These are phyloP conservation scores for Tuberolachnus salignus DNA, from an alignment of 2,888 invertebrate genomes.

Conservation along the genomic window DNA sequence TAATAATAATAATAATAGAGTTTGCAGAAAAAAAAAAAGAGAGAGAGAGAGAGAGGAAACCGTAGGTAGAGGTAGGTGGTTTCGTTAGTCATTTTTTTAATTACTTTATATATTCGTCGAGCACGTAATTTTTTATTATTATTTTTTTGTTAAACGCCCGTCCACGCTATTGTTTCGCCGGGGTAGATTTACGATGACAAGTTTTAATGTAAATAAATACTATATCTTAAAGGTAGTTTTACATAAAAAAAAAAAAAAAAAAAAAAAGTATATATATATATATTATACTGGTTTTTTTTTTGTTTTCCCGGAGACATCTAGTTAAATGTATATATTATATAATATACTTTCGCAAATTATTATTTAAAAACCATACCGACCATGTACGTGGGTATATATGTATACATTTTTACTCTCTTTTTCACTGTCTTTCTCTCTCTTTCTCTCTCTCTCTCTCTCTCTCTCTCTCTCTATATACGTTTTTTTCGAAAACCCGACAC, in stretches of 20 bases:
- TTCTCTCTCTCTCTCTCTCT: too few relatives aligned
- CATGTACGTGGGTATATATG: not conserved
- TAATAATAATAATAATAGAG: too few relatives aligned
- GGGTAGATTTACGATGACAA: constrained; percentile 33
- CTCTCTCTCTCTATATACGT: too few relatives aligned
- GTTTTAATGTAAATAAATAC: constrained; percentile 37
- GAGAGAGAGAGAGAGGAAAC: not conserved
- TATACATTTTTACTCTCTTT: too few relatives aligned
- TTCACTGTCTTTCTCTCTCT: too few relatives aligned
- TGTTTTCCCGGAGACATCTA: constrained; percentile 20
- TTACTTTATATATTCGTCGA: constrained; percentile 24
- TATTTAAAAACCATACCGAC: constrained; percentile 6
- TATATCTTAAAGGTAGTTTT: constrained; percentile 32
- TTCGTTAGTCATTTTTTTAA: constrained; percentile 6
- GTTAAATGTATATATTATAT: constrained; percentile 17
- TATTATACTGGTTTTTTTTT: too few relatives aligned
- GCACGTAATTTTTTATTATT: constrained; percentile 14
- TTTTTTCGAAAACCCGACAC: constrained; percentile 3
- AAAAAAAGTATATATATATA: too few relatives aligned
- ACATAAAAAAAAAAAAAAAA: too few relatives aligned
- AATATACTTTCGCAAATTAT: not conserved
- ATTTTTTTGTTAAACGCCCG: constrained; percentile 5
- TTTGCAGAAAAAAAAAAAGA: too few relatives aligned
- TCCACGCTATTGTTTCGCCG: constrained; percentile 38
- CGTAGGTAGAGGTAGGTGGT: not conserved